Evolutionary conservation across 2,797 vertebrate genomes (phyloP).

Genomic region (Phoeniculus purpureus): DNA sequence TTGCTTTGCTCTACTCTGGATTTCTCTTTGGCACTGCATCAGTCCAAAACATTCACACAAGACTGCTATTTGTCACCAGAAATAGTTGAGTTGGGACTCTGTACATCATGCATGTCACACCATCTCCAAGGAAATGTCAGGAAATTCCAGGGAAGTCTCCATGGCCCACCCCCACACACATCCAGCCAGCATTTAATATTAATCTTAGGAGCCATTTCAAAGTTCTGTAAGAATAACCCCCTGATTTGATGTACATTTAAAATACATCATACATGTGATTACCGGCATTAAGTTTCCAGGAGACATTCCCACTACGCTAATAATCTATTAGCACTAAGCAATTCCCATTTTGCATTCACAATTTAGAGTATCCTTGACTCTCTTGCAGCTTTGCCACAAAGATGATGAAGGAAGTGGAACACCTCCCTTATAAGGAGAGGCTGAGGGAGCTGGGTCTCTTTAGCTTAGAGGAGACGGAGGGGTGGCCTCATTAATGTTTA

Average conservation of each 20-base stretch:
- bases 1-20: neutral
- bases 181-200: neutral
- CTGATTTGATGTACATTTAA: neutral
- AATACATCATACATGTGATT: neutral
- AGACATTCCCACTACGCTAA: neutral
- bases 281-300: neutral
- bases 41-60: neutral
- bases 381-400: neutral
- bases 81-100: neutral
- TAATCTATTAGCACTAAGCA: neutral
- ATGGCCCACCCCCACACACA: fast-evolving
- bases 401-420: no score
- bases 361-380: neutral
- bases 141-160: neutral
- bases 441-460: no score
- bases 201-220: neutral
- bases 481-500: no score
- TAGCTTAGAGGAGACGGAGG: no score
- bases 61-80: neutral
- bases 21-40: neutral
- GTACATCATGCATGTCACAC: neutral
- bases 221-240: neutral
- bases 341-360: neutral
- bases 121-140: neutral
- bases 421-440: no score